A percentile compares a stretch with the other conserved stretches of the same genome.
Conservation (phyloP, 2,888 invertebrate species). For the Cataglyphis livida region DNA sequence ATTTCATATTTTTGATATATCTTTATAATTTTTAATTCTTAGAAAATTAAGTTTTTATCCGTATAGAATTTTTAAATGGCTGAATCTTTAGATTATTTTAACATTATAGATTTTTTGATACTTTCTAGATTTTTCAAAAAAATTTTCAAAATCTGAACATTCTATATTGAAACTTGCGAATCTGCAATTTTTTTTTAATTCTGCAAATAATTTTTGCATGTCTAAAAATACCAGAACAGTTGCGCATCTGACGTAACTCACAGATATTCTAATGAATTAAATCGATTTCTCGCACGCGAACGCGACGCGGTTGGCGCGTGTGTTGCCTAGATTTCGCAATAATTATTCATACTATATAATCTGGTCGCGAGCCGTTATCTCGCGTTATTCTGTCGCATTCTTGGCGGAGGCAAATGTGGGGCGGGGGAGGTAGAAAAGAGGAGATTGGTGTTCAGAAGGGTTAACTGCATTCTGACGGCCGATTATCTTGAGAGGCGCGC, state of each 20-base stretch:
- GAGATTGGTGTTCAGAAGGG: conserved; percentile 17
- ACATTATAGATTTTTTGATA: background rate
- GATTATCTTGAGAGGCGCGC: conserved; percentile 46
- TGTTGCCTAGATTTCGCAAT: conserved; percentile 20
- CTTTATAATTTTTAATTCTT: background rate
- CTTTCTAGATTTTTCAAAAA: background rate
- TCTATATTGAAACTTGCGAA: background rate
- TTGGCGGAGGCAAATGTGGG: background rate
- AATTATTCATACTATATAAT: conserved; percentile 20
- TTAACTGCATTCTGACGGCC: conserved; percentile 34
- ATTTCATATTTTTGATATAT: background rate
- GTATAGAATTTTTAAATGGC: background rate
- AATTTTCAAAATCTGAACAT: background rate
- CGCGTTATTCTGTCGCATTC: conserved; percentile 17
- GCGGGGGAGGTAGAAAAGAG: background rate
- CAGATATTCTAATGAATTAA: background rate
- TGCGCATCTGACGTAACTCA: background rate
- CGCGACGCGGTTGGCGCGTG: background rate
- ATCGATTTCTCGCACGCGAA: conserved; percentile 1
- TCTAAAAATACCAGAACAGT: background rate
- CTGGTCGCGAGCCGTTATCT: conserved; percentile 28
- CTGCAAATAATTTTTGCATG: background rate
- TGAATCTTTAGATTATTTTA: background rate
- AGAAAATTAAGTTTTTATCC: background rate
- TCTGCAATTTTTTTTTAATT: background rate